A percentile compares a stretch with the other conserved stretches of the same genome.
phyloP scores from a whole-genome alignment of 92 coral and sea anemone genomes.

The Palythoa heliodiscus region DNA sequence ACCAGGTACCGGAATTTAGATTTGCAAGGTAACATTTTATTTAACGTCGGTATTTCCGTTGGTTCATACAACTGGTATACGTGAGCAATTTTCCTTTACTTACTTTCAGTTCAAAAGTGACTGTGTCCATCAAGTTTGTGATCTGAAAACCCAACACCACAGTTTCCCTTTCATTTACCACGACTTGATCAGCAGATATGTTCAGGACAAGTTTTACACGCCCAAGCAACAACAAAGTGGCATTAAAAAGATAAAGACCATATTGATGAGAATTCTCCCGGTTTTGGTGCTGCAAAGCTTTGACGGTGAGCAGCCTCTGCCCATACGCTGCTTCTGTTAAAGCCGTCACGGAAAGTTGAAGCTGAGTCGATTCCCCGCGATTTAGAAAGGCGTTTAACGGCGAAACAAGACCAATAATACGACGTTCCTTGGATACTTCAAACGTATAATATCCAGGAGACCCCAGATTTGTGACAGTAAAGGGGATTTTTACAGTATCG shows the following conservation, averaged over 20 bases:
- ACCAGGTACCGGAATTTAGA: no score
- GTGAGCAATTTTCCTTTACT: neutral
- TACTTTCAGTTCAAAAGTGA: slow-evolving; percentile 6
- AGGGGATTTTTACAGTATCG: slow-evolving; percentile 43
- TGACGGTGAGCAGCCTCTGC: neutral
- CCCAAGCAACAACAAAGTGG: neutral
- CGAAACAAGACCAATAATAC: slow-evolving; percentile 37
- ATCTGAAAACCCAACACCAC: neutral
- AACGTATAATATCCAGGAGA: slow-evolving; percentile 44
- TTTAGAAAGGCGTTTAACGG: slow-evolving; percentile 48
- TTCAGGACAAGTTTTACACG: slow-evolving; percentile 4
- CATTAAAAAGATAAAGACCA: slow-evolving; percentile 1
- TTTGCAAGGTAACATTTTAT: no score
- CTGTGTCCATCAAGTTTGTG: slow-evolving; percentile 5
- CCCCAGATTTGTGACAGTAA: slow-evolving; percentile 51
- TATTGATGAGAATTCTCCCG: neutral
- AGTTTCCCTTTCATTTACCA: neutral
- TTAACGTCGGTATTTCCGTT: no score
- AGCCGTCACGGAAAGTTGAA: slow-evolving; percentile 8
- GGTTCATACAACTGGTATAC: no score
- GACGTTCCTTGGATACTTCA: slow-evolving; percentile 26
- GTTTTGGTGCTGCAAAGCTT: neutral
- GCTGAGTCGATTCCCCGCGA: slow-evolving; percentile 6
- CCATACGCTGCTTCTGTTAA: neutral
- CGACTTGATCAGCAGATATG: neutral